A percentile compares a stretch with the other conserved stretches of the same genome.
Conservation (phyloP, 2,113 vertebrate species). For the Sander lucioperca region DNA sequence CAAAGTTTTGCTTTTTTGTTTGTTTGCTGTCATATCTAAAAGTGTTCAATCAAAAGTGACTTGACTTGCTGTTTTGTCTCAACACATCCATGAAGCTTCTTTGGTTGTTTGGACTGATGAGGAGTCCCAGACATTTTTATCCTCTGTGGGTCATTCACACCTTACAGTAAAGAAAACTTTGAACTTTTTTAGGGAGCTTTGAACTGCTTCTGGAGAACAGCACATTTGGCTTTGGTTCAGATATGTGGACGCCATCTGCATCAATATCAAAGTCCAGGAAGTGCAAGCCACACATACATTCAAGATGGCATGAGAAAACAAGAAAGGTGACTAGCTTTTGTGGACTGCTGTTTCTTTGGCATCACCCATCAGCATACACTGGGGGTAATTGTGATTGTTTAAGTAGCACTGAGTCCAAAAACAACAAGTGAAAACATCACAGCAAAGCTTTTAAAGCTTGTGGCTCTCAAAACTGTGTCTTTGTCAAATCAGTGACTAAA, state of each 20-base stretch:
- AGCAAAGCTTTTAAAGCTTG: background rate
- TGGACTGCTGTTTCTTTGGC: background rate
- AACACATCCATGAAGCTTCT: background rate
- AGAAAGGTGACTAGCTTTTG: slow-evolving; percentile 1
- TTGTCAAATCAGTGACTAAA: background rate
- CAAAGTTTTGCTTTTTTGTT: background rate
- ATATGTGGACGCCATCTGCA: slow-evolving; percentile 2
- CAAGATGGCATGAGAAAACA: background rate
- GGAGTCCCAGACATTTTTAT: background rate
- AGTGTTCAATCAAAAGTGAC: background rate
- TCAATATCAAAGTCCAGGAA: slow-evolving; percentile 6
- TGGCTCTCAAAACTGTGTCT: background rate
- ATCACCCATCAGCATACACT: background rate
- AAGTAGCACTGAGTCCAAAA: background rate
- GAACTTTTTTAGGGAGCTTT: slow-evolving; percentile 15
- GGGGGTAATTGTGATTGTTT: background rate
- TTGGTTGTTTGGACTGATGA: background rate
- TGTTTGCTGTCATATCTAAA: slow-evolving; percentile 2
- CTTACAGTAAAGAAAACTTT: slow-evolving; percentile 16
- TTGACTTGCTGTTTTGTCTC: slow-evolving; percentile 1
- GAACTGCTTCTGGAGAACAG: slow-evolving; percentile 3
- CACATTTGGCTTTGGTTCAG: background rate
- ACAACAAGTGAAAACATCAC: background rate
- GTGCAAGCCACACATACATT: background rate
- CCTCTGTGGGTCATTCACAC: slow-evolving; percentile 6